Evolutionary conservation across 2,797 vertebrate species (phyloP).

Genomic region (Parauchenoglanis punctatus): DNA sequence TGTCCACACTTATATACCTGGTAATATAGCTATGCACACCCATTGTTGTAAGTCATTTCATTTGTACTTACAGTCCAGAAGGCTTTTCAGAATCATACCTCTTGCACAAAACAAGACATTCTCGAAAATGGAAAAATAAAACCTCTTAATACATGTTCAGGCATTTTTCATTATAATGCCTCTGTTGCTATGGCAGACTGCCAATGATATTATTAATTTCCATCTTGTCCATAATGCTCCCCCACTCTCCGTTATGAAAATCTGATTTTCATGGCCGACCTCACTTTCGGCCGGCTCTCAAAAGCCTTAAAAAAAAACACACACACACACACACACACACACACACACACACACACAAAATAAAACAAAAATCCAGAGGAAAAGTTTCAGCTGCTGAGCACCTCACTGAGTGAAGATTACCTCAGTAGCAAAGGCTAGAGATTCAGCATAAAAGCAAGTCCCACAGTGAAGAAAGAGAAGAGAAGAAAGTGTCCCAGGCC

Average conservation of each 20-base stretch:
- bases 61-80: background rate
- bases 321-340: too few relatives aligned
- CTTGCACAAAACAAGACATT: background rate
- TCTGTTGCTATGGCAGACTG: background rate
- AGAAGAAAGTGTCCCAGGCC: too few relatives aligned
- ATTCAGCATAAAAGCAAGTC: background rate
- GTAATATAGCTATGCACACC: background rate
- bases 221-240: slow-evolving; percentile 13
- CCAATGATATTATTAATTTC: slow-evolving; percentile 25
- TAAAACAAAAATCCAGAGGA: background rate
- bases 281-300: background rate
- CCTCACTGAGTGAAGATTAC: background rate
- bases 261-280: slow-evolving; percentile 12
- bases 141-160: background rate
- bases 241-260: background rate
- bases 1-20: background rate
- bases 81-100: background rate
- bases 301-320: too few relatives aligned
- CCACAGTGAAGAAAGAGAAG: too few relatives aligned
- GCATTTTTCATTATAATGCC: background rate
- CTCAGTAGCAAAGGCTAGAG: background rate
- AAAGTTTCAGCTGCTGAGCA: background rate
- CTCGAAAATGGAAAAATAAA: background rate
- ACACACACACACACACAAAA: background rate
- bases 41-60: background rate